Conservation (phyloP, 2,113 vertebrate genomes). For the Oplegnathus fasciatus region DNA sequence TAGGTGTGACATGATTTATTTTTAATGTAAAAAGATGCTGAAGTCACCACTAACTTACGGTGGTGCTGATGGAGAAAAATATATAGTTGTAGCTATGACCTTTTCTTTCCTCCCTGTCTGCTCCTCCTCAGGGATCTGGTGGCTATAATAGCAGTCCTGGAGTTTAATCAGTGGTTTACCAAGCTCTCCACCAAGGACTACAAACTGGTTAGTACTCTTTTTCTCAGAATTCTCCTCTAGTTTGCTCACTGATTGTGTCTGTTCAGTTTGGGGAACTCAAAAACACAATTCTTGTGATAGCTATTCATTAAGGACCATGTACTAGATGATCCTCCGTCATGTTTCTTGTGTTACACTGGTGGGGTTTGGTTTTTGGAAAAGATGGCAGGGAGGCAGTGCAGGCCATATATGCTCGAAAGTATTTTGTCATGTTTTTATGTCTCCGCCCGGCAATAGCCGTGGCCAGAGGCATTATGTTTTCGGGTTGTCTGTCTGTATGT, state of each 20-base stretch:
- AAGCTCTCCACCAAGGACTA: conserved; percentile 96
- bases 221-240: neutral
- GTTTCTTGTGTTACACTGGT: neutral
- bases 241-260: neutral
- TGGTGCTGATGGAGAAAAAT: neutral
- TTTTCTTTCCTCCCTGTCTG: conserved; percentile 40
- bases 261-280: neutral
- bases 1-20: conserved; percentile 13
- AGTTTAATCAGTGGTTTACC: conserved; percentile 99
- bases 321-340: neutral
- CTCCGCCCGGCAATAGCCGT: too few relatives aligned
- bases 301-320: neutral
- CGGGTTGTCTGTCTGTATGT: too few relatives aligned
- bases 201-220: conserved; percentile 90
- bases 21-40: neutral
- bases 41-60: neutral
- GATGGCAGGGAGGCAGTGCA: neutral
- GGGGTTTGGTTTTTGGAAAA: neutral
- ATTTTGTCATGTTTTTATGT: neutral
- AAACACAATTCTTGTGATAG: neutral
- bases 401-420: neutral
- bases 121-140: conserved; percentile 92
- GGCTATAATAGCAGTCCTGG: conserved; percentile 95
- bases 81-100: conserved; percentile 9
- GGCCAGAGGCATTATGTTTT: too few relatives aligned